Evolutionary conservation across 2,888 invertebrate genomes (phyloP), one percentile per base, ranked within the genome.

Genomic region (Harpalus rufipes): DNA sequence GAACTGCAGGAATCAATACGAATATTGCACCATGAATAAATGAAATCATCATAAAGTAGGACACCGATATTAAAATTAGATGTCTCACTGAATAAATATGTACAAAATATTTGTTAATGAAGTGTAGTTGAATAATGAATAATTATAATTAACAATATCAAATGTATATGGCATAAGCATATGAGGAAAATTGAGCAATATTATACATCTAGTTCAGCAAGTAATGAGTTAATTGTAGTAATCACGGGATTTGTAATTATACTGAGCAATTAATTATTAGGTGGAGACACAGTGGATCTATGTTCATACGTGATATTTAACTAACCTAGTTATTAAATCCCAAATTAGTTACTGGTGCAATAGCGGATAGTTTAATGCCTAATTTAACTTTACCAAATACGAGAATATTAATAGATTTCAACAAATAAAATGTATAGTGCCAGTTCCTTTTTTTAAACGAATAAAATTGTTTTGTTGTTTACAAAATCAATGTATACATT

Each of bases 281-380:
- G 14, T 72, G 18, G 72, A 68, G 44, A 44, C 44, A 44, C 10
- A 74, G 21, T 7, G 25, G 72, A 74, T 39, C 7, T 72, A 32
- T 41, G 72, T 74, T 68, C 44, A 44, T 44, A 74, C 72, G 44
- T 74, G 44, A 74, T 74, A 74, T 74, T 74, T 74, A 16, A 74
- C 44, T 44, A 74, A 74, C 44, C 44, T 44, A 16, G 44, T 74
- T 74, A 74, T 74, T 74, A 74, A 18, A 74, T 44, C 41, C 44
- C 18, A 44, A 74, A 74, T 74, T 74, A 39, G 39, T 68, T 39
- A 68, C 14, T n/a, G 32, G 39, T 68, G n/a, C 32, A 68, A 41
- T 68, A 63, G 1, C 8, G 6, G 2, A 63, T 12, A 63, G 14
- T 25, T 25, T 21, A 21, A 32, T 32, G 5, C 32, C 32, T 18